These are phyloP conservation scores for Drosophila ogumai DNA, from an alignment of 1,140 invertebrate genomes.

Conservation along the genomic window DNA sequence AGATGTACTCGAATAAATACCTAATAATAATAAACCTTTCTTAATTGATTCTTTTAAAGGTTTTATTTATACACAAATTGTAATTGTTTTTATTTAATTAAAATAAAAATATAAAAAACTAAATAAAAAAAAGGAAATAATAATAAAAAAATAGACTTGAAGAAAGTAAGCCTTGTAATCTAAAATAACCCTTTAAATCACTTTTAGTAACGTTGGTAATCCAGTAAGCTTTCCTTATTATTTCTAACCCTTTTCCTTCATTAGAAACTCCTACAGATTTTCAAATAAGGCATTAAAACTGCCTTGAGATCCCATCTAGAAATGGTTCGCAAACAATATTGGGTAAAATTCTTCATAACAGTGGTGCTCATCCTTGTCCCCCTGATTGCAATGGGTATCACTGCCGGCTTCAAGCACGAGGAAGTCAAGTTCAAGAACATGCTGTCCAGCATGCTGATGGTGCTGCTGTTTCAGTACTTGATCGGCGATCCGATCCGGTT, in stretches of 20 bases:
- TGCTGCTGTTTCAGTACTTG: slow-evolving; percentile 55
- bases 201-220: not conserved
- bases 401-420: slow-evolving; percentile 61
- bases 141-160: not conserved
- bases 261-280: not conserved
- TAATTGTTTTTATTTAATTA: too few relatives aligned
- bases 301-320: not conserved
- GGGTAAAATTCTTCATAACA: slow-evolving; percentile 4
- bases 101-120: too few relatives aligned
- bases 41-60: not conserved
- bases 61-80: not conserved
- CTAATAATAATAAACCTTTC: not conserved
- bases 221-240: not conserved
- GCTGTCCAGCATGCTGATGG: slow-evolving; percentile 42
- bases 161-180: not conserved
- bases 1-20: not conserved
- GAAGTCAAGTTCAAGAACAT: slow-evolving; percentile 56
- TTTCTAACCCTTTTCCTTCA: not conserved
- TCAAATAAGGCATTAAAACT: not conserved
- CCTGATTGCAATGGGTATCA: slow-evolving; percentile 17
- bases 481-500: slow-evolving; percentile 59
- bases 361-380: not conserved
- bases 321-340: not conserved
- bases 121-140: too few relatives aligned
- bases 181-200: not conserved